Evolutionary conservation across 2,113 vertebrate species (phyloP).

Genomic region (Cebus imitator): DNA sequence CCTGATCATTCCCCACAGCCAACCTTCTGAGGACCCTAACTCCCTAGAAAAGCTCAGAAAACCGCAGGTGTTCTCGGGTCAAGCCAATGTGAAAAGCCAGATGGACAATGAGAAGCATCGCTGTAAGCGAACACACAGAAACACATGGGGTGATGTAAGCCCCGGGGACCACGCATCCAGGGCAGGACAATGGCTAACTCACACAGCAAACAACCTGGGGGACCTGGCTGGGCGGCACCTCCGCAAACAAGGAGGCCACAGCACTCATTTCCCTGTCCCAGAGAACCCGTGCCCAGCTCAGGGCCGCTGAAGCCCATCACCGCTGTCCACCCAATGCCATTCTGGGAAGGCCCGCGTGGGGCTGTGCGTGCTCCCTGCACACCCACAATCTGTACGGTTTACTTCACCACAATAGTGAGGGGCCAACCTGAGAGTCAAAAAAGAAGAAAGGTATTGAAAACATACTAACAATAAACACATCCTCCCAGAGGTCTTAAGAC

Average conservation of each 20-base stretch:
- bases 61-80: background rate
- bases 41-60: background rate
- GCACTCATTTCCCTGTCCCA: background rate
- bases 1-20: background rate
- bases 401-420: background rate
- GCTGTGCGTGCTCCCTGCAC: fast-evolving
- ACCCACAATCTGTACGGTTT: fast-evolving
- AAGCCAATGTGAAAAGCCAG: background rate
- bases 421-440: background rate
- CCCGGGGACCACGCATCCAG: background rate
- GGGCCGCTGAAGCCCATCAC: background rate
- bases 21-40: background rate
- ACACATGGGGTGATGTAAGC: background rate
- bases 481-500: fast-evolving
- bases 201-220: background rate
- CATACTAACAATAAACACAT: fast-evolving
- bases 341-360: background rate
- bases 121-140: background rate
- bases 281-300: background rate
- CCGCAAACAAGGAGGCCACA: background rate
- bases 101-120: fast-evolving
- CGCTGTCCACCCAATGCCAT: fast-evolving
- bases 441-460: fast-evolving
- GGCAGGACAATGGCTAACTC: too few species aligned
- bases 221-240: background rate